phyloP scores from a whole-genome alignment of 2,113 vertebrate species.

The Microcebus lehilahytsara region DNA sequence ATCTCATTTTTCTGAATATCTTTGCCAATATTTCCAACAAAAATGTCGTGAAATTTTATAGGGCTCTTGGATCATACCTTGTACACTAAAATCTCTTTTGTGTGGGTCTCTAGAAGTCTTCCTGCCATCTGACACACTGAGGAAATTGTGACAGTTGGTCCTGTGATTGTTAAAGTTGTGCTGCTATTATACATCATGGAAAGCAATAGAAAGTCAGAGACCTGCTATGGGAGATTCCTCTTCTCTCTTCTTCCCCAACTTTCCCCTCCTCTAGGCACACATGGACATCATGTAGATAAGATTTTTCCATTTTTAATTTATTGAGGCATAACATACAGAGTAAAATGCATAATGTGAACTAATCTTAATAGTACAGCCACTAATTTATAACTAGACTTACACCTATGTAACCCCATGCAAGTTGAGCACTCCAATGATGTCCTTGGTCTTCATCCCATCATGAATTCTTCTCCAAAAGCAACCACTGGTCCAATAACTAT shows the following conservation, averaged over 20 bases:
- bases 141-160: background rate
- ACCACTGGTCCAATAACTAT: background rate
- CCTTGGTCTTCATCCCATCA: background rate
- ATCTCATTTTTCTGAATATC: background rate
- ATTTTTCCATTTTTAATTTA: background rate
- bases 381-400: background rate
- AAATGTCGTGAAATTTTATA: background rate
- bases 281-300: background rate
- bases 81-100: background rate
- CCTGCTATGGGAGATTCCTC: background rate
- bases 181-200: background rate
- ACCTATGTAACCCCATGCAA: background rate
- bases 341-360: background rate
- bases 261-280: background rate
- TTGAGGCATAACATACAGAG: background rate
- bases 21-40: background rate
- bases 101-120: background rate
- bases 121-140: background rate
- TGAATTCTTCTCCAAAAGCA: background rate
- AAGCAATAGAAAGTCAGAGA: background rate
- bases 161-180: background rate
- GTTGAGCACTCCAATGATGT: background rate
- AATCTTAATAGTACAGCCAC: background rate
- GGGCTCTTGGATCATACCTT: background rate
- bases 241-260: background rate